Evolutionary conservation across 2,888 invertebrate genomes (phyloP), one percentile per base, ranked within the genome.

Genomic region (Lutraria lutraria): DNA sequence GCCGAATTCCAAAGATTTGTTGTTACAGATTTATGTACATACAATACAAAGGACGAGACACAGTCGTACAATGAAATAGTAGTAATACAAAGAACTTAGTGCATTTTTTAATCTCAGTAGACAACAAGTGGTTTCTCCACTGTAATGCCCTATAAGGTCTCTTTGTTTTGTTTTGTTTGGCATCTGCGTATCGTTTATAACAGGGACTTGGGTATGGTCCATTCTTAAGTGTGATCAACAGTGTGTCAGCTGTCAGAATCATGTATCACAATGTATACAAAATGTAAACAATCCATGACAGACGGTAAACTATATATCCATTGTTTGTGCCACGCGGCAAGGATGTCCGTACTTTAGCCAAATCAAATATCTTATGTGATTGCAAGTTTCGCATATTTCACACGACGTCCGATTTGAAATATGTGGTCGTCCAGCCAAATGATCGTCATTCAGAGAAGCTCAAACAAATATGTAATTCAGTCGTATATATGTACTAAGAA

Each of bases 151-250:
- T 60, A 8, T 60, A 56, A 12, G n/a, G 52, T 53, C 13, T 13
- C n/a, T 25, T 79, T 79, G 34, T 34, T 79, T 79, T 79, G 34
- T 34, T 79, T 79, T 34, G 34, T 79, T 83, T 68, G 83, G n/a
- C 68, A 68, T 25, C 83, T 25, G 68, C n/a, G 68, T 25, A 25
- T n/a, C 81, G 34, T 25, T 83, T 34, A 68, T 68, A 72, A 63
- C n/a, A 43, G 34, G 83, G 83, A 83, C 52, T 52, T 68, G 43
- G 54, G 72, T 56, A 68, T 72, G 72, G 52, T 19, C 43, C 53
- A n/a, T 16, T 16, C 19, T 21, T 43, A 60, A 43, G 63, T 56
- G 72, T 52, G 52, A 83, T 43, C 34, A 83, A 83, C 83, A 83
- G 12, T 29, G 83, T 83, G 83, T 83, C 68, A 72, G 16, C 25